Conservation (phyloP, 2,888 invertebrate genomes). For the Alitta virens region DNA sequence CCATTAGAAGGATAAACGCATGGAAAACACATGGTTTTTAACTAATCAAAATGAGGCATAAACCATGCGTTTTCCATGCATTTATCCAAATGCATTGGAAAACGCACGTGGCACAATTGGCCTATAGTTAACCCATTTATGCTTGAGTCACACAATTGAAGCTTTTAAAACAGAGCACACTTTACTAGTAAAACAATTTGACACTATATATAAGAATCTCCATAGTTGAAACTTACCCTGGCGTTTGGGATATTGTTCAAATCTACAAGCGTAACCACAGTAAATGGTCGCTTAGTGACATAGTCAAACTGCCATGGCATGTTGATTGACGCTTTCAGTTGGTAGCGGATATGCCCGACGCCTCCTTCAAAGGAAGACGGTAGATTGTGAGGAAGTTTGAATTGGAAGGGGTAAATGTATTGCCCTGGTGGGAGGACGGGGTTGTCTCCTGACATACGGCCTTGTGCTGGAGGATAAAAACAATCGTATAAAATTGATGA, state of each 20-base stretch:
- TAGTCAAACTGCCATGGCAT: slow-evolving; percentile 83
- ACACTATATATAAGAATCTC: no score
- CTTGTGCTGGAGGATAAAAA: slow-evolving; percentile 9
- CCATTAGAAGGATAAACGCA: no score
- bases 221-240: neutral
- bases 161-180: no score
- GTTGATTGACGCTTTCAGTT: slow-evolving; percentile 74
- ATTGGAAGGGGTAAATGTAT: slow-evolving; percentile 76
- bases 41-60: no score
- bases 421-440: slow-evolving; percentile 66
- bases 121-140: no score
- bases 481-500: no score
- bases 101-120: no score
- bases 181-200: no score
- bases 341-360: slow-evolving; percentile 72
- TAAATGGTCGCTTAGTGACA: slow-evolving; percentile 78
- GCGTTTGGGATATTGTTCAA: slow-evolving; percentile 63
- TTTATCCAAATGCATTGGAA: no score
- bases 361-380: slow-evolving; percentile 47
- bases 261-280: slow-evolving; percentile 77
- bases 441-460: slow-evolving; percentile 9
- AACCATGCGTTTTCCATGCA: no score
- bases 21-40: no score
- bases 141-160: no score
- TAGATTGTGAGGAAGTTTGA: slow-evolving; percentile 64